Percentiles rank a stretch among this genome's conserved stretches.
Conservation (phyloP, 2,888 invertebrate genomes). For the Rhopalosiphum nymphaeae region DNA sequence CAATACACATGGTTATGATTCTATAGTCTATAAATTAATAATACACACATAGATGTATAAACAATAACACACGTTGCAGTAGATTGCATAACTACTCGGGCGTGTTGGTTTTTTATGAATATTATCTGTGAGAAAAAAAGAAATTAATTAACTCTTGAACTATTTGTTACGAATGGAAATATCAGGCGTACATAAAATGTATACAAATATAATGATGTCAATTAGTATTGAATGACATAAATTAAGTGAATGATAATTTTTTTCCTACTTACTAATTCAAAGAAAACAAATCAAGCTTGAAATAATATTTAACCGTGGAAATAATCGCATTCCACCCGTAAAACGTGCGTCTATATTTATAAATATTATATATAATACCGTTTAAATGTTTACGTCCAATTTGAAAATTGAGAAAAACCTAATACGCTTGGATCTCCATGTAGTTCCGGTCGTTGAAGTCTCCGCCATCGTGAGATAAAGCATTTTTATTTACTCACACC, state of each 20-base stretch:
- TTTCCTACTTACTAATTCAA: not conserved
- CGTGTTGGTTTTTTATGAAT: not conserved
- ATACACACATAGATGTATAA: not conserved
- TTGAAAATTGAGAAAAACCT: conserved; percentile 23
- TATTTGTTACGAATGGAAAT: not conserved
- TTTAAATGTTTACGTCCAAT: conserved; percentile 26
- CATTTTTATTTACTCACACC: not conserved
- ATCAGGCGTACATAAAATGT: too few relatives aligned
- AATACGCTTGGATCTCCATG: not conserved
- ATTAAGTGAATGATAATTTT: conserved; percentile 17
- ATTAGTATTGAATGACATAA: not conserved
- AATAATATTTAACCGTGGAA: conserved; percentile 28
- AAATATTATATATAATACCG: not conserved
- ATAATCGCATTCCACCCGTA: not conserved
- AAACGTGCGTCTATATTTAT: not conserved
- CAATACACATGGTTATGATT: not conserved
- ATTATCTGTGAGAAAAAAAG: not conserved
- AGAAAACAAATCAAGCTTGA: conserved; percentile 38
- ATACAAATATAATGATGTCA: not conserved
- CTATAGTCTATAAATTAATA: not conserved
- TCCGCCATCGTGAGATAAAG: not conserved
- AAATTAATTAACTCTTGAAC: conserved; percentile 10
- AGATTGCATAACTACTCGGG: not conserved
- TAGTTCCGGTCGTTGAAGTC: conserved; percentile 53
- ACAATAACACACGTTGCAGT: not conserved